Evolutionary conservation across 2,797 vertebrate species (phyloP).

Genomic region (Acomys russatus): DNA sequence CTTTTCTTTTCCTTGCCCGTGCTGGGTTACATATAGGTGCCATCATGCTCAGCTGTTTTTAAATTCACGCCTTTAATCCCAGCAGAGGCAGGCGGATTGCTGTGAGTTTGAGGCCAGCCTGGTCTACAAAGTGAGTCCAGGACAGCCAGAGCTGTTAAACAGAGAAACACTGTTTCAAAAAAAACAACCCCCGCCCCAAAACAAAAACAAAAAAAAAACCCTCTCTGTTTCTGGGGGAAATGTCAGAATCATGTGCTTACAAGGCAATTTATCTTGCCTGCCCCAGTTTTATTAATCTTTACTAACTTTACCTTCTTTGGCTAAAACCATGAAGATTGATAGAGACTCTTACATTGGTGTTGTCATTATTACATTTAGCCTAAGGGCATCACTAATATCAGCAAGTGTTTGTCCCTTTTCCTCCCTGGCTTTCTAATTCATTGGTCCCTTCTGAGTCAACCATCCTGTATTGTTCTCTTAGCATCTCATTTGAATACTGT

Average conservation of each 20-base stretch:
- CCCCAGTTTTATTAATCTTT: constrained; percentile 5
- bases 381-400: neutral
- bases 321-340: constrained; percentile 16
- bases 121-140: no score
- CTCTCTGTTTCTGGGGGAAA: neutral
- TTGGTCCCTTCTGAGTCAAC: neutral
- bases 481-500: constrained; percentile 17
- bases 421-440: constrained; percentile 34
- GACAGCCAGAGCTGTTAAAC: no score
- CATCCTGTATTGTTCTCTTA: neutral
- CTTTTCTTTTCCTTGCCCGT: no score
- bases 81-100: no score
- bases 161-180: neutral
- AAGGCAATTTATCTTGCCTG: neutral
- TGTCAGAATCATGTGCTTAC: neutral
- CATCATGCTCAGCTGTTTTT: neutral
- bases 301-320: neutral
- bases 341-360: neutral
- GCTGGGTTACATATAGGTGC: no score
- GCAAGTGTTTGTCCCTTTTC: constrained; percentile 4
- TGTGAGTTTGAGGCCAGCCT: no score
- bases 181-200: neutral
- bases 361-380: constrained; percentile 12
- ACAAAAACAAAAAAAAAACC: no score
- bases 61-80: no score